A percentile compares a stretch with the other conserved stretches of the same genome.
phyloP scores from a whole-genome alignment of 2,888 invertebrate species.

The Ferdinandea cuprea region DNA sequence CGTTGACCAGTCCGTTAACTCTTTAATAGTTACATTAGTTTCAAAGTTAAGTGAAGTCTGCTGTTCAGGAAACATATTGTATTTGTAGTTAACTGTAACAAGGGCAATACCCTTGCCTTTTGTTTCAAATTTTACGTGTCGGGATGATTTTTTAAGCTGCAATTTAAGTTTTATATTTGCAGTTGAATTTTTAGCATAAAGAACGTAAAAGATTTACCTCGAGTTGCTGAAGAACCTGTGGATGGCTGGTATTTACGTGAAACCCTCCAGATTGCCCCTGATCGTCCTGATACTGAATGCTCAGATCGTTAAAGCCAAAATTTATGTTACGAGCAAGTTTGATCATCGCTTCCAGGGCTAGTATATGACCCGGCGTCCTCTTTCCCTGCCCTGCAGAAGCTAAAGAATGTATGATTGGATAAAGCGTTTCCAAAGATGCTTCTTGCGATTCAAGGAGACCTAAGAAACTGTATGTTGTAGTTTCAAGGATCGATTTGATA shows the following conservation, averaged over 20 bases:
- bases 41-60: neutral
- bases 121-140: constrained; percentile 9
- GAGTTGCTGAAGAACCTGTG: constrained; percentile 90
- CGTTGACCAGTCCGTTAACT: neutral
- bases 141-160: constrained; percentile 17
- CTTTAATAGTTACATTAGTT: constrained; percentile 10
- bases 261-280: constrained; percentile 82
- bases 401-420: constrained; percentile 88
- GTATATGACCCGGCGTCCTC: constrained; percentile 78
- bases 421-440: constrained; percentile 77
- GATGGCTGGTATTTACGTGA: constrained; percentile 89
- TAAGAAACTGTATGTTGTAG: constrained; percentile 79
- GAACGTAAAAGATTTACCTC: neutral
- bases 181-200: too few relatives aligned
- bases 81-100: constrained; percentile 27
- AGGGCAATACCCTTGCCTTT: constrained; percentile 43
- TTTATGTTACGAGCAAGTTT: constrained; percentile 84
- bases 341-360: constrained; percentile 88
- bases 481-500: constrained; percentile 75
- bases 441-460: constrained; percentile 78
- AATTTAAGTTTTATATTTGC: neutral
- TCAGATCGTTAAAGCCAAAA: constrained; percentile 83
- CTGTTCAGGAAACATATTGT: constrained; percentile 8
- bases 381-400: constrained; percentile 83
- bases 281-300: constrained; percentile 77